These are phyloP conservation scores for Scomberomorus guttatus DNA, from an alignment of 2,797 vertebrate genomes.

Conservation along the genomic window DNA sequence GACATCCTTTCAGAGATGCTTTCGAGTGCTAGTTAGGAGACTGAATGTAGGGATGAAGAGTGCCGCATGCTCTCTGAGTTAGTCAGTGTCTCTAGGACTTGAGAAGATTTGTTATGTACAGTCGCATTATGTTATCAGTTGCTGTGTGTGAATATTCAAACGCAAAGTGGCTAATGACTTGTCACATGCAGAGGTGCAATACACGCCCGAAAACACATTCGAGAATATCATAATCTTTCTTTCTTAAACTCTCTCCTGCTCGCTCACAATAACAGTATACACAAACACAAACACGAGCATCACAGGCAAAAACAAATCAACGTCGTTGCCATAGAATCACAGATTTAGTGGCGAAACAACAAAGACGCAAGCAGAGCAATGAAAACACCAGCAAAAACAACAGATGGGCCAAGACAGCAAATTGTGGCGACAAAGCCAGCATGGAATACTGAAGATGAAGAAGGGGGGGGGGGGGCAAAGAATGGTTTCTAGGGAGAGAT, in stretches of 20 bases:
- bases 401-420: constrained; percentile 79
- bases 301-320: constrained; percentile 65
- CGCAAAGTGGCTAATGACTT: constrained; percentile 65
- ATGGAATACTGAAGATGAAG: constrained; percentile 51
- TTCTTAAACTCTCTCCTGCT: constrained; percentile 28
- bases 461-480: constrained; percentile 9
- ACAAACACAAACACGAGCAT: constrained; percentile 47
- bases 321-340: constrained; percentile 57
- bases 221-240: constrained; percentile 48
- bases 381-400: constrained; percentile 70
- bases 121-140: constrained; percentile 48
- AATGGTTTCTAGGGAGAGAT: constrained; percentile 47
- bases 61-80: constrained; percentile 29
- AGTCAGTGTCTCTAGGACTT: constrained; percentile 48
- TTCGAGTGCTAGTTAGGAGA: constrained; percentile 54
- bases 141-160: constrained; percentile 61
- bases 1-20: constrained; percentile 51
- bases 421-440: constrained; percentile 57
- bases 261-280: constrained; percentile 24
- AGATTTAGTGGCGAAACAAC: constrained; percentile 70
- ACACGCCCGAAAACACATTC: constrained; percentile 19
- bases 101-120: constrained; percentile 49
- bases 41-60: constrained; percentile 47
- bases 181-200: constrained; percentile 52
- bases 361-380: constrained; percentile 67